phyloP scores from a whole-genome alignment of 2,113 vertebrate species.

The Megaceryle maxima region DNA sequence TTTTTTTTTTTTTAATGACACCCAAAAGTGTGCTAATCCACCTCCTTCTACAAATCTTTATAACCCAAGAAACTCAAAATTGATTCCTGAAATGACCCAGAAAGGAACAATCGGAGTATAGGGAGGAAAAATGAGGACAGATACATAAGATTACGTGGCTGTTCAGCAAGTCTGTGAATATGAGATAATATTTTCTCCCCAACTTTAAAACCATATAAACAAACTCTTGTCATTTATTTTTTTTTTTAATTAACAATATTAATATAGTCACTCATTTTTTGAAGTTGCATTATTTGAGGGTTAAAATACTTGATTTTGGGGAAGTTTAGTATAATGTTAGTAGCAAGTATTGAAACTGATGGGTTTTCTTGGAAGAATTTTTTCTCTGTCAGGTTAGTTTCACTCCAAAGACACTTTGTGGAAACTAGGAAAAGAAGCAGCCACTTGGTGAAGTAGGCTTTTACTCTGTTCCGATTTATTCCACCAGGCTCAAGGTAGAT shows the following conservation, averaged over 20 bases:
- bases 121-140: neutral
- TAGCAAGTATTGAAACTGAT: neutral
- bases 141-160: neutral
- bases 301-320: neutral
- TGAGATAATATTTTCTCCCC: neutral
- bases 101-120: neutral
- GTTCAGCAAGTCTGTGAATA: neutral
- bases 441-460: neutral
- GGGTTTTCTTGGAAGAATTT: neutral
- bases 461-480: neutral
- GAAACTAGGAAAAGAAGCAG: neutral
- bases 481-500: neutral
- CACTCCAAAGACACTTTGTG: neutral
- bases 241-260: neutral
- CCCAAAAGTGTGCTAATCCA: neutral
- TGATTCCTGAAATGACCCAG: neutral
- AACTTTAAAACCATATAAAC: neutral
- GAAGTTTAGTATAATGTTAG: neutral
- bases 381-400: neutral
- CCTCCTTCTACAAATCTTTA: neutral
- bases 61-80: neutral
- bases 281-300: neutral
- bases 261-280: neutral
- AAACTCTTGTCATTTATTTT: neutral
- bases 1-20: neutral